Evolutionary conservation across 2,888 invertebrate species (phyloP).

Genomic region (Hecatera dysodea): DNA sequence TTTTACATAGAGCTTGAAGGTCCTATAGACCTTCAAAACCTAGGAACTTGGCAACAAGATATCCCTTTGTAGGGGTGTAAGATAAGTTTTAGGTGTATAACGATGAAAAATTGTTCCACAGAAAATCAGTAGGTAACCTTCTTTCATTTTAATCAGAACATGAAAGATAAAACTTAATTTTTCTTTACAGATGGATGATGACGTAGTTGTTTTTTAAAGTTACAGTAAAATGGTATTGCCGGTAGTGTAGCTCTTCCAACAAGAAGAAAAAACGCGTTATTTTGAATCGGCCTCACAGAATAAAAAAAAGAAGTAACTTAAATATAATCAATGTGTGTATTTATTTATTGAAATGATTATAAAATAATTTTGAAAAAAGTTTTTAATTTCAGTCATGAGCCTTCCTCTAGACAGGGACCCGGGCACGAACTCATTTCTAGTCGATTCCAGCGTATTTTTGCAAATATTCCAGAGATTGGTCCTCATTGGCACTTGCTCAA

Average conservation of each 20-base stretch:
- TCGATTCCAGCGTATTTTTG: slow-evolving; percentile 67
- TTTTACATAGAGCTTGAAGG: not conserved
- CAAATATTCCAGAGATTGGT: slow-evolving; percentile 80
- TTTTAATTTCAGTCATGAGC: slow-evolving; percentile 25
- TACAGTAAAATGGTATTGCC: not conserved
- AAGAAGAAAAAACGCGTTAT: not conserved
- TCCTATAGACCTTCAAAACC: not conserved
- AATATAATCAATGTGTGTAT: not conserved
- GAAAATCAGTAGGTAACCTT: not conserved
- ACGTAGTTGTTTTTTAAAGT: slow-evolving; percentile 59
- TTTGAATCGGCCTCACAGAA: not conserved
- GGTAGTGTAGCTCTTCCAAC: not conserved
- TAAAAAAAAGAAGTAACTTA: not conserved
- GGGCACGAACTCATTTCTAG: slow-evolving; percentile 46
- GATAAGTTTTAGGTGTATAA: not conserved
- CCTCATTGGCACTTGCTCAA: slow-evolving; percentile 87
- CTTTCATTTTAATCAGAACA: not conserved
- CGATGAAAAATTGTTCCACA: not conserved
- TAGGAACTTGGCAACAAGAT: not conserved
- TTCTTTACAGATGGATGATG: slow-evolving; percentile 52
- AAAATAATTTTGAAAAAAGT: slow-evolving; percentile 15
- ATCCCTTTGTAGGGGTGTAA: not conserved
- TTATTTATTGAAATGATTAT: slow-evolving; percentile 30
- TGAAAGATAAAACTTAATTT: not conserved
- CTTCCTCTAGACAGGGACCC: slow-evolving; percentile 20